phyloP scores from a whole-genome alignment of 2,888 invertebrate genomes.

The Drosophila hawaiiensis region DNA sequence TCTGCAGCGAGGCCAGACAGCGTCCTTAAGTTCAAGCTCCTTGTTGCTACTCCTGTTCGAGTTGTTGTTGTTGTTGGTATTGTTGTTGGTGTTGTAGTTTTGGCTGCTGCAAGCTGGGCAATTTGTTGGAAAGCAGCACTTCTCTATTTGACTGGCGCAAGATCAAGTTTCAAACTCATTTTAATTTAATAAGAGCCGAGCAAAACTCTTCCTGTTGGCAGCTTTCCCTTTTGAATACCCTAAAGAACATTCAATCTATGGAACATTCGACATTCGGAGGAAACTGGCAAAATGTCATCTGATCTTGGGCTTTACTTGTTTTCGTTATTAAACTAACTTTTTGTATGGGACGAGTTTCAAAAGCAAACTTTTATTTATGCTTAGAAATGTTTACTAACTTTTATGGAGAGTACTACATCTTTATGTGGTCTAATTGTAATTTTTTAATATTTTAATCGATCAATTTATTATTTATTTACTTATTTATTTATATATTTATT shows the following conservation, averaged over 20 bases:
- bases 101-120: slow-evolving; percentile 45
- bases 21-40: slow-evolving; percentile 14
- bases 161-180: slow-evolving; percentile 78
- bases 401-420: background rate
- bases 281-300: background rate
- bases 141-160: slow-evolving; percentile 33
- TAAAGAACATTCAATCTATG: background rate
- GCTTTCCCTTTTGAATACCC: background rate
- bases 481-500: background rate
- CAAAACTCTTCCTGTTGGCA: slow-evolving; percentile 13
- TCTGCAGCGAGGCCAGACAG: slow-evolving; percentile 13
- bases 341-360: background rate
- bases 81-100: slow-evolving; percentile 32
- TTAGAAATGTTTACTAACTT: background rate
- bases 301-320: background rate
- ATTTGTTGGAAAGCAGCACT: slow-evolving; percentile 42
- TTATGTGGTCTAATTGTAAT: no score
- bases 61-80: background rate
- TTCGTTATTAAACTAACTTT: background rate
- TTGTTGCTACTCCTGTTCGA: slow-evolving; percentile 1
- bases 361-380: background rate
- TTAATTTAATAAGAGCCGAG: slow-evolving; percentile 70
- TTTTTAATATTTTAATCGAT: background rate
- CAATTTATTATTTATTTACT: background rate
- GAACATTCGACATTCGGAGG: background rate